Base-by-base conservation (phyloP, 1,140 invertebrate species). In the Wiebesia pumilae region DNA sequence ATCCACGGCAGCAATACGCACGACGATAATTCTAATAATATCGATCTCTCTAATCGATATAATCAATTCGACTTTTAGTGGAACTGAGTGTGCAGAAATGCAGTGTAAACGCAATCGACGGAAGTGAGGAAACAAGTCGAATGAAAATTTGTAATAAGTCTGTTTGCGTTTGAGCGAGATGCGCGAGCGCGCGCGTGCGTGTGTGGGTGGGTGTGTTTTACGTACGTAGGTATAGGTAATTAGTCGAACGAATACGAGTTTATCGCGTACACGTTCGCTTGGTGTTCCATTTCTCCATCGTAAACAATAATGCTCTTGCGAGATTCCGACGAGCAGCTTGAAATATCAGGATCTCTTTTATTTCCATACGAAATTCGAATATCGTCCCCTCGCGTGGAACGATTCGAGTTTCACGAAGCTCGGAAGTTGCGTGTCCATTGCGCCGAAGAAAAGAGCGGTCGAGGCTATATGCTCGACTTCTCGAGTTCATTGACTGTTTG, bases 401-500 rank as follows among this genome's bases (percentile, higher is more conserved):
- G 87, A 87, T 85, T 87, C 87, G 82, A 89, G 87, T 89, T 88
- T 89, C 85, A 88, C 86, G 86, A 77, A 89, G 88, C 88, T 90
- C 88, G 89, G 88, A 90, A 90, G 89, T 90, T 90, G 88, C 89
- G 86, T 90, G 89, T 90, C 90, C 89, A 89, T 90, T 89, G 88
- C 88, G 88, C 87, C 77, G 77, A 89, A 87, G 86, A 90, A 90
- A 89, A 88, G 87, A 79, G 88, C 84, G 89, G 89, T 84, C 89
- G 88, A 87, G 85, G 88, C 75, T 86, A 69, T 30, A 83, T 83
- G 81, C 88, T 89, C 90, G 88, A 89, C 87, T 90, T 89, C 62
- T 86, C 83, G 88, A 89, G 90, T 90, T 90, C 90, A 88, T 89
- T 89, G 90, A 90, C 90, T 89, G 90, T 87, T 84, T 88, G 85